Conservation (phyloP, 2,797 vertebrate genomes). For the Pagetopsis macropterus region DNA sequence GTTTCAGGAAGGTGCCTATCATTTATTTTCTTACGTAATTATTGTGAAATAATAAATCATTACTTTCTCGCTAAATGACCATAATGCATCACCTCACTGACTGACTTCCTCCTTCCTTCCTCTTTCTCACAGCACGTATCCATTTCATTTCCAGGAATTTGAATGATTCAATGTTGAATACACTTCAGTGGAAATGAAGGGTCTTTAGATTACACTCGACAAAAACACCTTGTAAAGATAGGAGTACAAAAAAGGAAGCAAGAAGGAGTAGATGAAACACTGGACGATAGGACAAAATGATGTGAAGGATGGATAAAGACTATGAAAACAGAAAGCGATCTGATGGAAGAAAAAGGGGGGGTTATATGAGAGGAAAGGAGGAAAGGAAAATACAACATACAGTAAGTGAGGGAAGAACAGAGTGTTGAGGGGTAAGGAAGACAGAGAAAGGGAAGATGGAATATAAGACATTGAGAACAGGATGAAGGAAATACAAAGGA, state of each 20-base stretch:
- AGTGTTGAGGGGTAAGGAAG: background rate
- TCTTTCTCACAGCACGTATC: no score
- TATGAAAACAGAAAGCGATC: background rate
- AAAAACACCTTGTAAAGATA: background rate
- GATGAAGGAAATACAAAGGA: background rate
- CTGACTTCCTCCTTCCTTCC: background rate
- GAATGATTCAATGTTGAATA: background rate
- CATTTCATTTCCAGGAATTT: background rate
- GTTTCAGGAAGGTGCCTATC: no score
- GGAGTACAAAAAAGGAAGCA: background rate
- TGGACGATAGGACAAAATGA: background rate
- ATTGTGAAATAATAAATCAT: no score
- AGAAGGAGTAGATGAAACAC: background rate
- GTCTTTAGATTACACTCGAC: no score
- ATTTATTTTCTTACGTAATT: no score
- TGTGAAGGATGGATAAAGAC: background rate
- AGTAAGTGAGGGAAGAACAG: background rate
- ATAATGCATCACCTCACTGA: background rate
- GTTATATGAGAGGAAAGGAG: background rate
- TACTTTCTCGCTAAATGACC: background rate
- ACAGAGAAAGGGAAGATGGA: background rate
- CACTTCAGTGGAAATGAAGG: background rate
- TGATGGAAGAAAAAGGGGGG: background rate
- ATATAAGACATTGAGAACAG: background rate
- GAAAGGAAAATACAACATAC: background rate